Evolutionary conservation across 2,888 invertebrate genomes (phyloP).

Genomic region (Dugesia japonica): DNA sequence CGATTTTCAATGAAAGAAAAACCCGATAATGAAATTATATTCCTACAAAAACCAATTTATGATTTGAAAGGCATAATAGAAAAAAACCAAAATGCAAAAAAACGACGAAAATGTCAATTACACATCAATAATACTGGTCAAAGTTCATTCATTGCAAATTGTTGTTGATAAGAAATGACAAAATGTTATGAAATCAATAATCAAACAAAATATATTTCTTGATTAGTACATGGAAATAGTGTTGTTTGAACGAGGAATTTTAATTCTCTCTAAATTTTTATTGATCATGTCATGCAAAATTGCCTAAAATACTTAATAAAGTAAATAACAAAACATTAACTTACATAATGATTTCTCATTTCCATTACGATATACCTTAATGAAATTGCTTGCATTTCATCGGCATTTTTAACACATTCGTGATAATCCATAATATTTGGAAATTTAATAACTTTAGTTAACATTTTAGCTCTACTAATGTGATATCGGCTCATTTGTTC

Average conservation of each 20-base stretch:
- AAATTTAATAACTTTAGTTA: constrained; percentile 76
- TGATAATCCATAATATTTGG: constrained; percentile 82
- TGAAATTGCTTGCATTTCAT: constrained; percentile 87
- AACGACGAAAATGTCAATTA: too few species aligned
- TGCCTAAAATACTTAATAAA: constrained; percentile 51
- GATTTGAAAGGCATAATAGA: too few species aligned
- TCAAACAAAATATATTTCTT: not conserved
- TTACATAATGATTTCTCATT: constrained; percentile 77
- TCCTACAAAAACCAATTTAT: too few species aligned
- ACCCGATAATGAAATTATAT: too few species aligned
- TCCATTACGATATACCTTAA: constrained; percentile 82
- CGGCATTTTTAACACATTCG: constrained; percentile 73
- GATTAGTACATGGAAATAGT: constrained; percentile 43
- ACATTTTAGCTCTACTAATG: constrained; percentile 63
- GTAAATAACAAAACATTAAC: constrained; percentile 35
- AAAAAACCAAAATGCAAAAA: too few species aligned
- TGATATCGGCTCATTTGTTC: constrained; percentile 92
- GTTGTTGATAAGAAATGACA: too few species aligned
- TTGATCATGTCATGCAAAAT: constrained; percentile 88
- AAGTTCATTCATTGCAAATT: too few species aligned
- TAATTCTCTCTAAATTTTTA: constrained; percentile 94
- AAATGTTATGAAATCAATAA: not conserved
- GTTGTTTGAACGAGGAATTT: constrained; percentile 68
- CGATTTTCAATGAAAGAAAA: too few species aligned
- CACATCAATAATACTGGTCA: too few species aligned